Percentiles rank a stretch among this genome's conserved stretches.
phyloP scores from a whole-genome alignment of 2,113 vertebrate genomes.

The Antechinus stuartii region DNA sequence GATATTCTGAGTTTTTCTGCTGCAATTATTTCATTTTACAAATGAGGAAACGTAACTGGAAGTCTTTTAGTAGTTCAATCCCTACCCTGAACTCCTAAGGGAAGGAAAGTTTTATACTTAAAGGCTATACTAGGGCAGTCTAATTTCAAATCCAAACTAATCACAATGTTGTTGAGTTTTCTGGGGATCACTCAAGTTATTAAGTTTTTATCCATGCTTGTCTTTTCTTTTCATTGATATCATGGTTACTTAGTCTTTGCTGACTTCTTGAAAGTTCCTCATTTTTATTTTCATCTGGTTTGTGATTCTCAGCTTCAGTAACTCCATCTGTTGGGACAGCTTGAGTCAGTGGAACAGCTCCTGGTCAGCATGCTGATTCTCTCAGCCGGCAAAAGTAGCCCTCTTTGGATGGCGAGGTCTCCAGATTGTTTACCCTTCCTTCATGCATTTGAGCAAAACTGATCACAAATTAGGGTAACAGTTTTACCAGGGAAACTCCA shows the following conservation, averaged over 20 bases:
- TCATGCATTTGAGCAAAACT: neutral
- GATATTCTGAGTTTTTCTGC: neutral
- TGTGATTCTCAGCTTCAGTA: neutral
- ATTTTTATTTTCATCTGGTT: neutral
- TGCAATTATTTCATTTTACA: neutral
- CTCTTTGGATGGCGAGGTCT: neutral
- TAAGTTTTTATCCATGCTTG: neutral
- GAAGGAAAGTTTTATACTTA: neutral
- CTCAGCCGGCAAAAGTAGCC: neutral
- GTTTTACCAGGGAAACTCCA: neutral
- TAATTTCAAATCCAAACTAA: neutral
- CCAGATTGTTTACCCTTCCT: neutral
- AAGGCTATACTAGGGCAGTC: neutral
- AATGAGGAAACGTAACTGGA: neutral
- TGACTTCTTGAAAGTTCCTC: neutral
- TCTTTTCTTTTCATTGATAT: neutral
- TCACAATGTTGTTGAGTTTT: neutral
- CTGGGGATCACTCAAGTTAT: neutral
- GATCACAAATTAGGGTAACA: neutral
- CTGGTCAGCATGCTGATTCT: neutral
- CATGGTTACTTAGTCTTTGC: neutral
- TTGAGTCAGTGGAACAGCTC: neutral
- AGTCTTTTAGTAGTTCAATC: neutral
- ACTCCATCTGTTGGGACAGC: neutral
- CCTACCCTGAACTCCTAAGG: neutral